Base-by-base conservation (phyloP, 2,113 vertebrate genomes). In the Noturus placidus region DNA sequence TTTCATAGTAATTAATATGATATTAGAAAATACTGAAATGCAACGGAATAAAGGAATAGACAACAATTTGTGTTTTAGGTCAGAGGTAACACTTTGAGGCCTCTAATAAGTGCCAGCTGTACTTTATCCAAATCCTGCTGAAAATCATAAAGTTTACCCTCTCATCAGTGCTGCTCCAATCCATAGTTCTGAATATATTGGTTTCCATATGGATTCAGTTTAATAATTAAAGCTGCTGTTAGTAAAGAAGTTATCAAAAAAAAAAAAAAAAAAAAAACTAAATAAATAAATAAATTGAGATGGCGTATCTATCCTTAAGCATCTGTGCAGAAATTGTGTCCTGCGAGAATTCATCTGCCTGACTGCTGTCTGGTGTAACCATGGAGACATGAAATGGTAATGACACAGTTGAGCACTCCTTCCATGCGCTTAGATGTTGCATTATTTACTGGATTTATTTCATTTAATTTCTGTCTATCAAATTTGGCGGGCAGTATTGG, bases 381-480 rank as follows among this genome's bases (percentile, higher is more conserved):
- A 90, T 88, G 80, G 84, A 15, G 84, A 90, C 20, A 59, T 82
- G 57, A 84, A 54, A 77, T 56, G 59, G 50, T 30, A 77, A 65
- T 86, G 89, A 90, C 22, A 61, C 61, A 56, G 30, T 25, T 52
- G 79, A 25, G 56, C 76, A 85, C 25, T 61, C 81, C 70, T 56
- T 52, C 15, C 9, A 78, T n/a, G 63, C 46, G 46, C 46, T 46
- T 76, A 42, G 20, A 57, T 15, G 74, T n/a, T 77, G 42, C 74
- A 77, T 77, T 77, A 52, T 77, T 77, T 77, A 52, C 42, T 52
- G 42, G 42, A n/a, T n/a, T 52, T n/a, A 50, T 27, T 50, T 77
- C 74, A 77, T 77, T n/a, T 52, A 14, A 77, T 77, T 77, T 50
- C n/a, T n/a, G 22, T 77, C 25, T 42, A 74, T 74, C 38, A 25